phyloP scores from a whole-genome alignment of 2,113 vertebrate species.

The Passer montanus region DNA sequence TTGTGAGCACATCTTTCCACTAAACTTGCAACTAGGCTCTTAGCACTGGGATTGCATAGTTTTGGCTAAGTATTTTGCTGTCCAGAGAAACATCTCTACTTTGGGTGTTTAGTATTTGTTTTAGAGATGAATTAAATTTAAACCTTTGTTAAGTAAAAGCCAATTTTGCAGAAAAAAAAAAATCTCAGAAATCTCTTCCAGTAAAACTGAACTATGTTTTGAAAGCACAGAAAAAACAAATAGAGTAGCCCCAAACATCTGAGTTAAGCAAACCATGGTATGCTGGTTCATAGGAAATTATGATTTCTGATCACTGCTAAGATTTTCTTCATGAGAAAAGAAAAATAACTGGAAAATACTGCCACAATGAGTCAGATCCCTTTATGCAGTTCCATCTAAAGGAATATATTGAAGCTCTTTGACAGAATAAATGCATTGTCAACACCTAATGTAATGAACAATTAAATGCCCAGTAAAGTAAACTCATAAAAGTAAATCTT shows the following conservation, averaged over 20 bases:
- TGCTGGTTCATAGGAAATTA: not conserved
- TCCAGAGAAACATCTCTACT: not conserved
- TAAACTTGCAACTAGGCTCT: not conserved
- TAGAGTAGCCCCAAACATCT: not conserved
- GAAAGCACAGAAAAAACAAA: not conserved
- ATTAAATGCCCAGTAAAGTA: not conserved
- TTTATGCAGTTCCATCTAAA: not conserved
- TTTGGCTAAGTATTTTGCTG: not conserved
- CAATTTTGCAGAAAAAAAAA: not conserved
- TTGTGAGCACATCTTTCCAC: not conserved
- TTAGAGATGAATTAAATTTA: not conserved
- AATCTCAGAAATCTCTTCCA: not conserved
- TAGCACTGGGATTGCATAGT: not conserved
- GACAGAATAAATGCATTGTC: not conserved
- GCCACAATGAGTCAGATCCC: not conserved
- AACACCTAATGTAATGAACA: not conserved
- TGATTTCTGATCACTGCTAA: not conserved
- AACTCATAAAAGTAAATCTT: not conserved
- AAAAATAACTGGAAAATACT: not conserved
- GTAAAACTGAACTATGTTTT: not conserved
- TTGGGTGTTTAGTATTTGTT: not conserved
- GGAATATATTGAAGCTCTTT: not conserved
- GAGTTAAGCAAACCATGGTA: not conserved
- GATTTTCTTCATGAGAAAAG: not conserved
- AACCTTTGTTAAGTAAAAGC: not conserved